Conservation (phyloP, 2,113 vertebrate genomes). For the Tetrao urogallus region DNA sequence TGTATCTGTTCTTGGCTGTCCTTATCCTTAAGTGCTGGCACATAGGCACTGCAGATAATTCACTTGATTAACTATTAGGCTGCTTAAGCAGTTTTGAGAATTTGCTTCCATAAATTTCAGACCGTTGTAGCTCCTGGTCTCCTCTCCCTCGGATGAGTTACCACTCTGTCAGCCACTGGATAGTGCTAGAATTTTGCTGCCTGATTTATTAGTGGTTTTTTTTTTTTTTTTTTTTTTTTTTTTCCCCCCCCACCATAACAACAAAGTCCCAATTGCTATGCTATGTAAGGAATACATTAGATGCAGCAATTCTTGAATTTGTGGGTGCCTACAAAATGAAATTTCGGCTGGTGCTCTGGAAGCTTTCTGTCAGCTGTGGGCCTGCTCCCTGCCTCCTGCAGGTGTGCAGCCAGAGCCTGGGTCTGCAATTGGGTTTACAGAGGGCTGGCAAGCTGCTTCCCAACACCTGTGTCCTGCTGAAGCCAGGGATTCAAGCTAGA, state of each 20-base stretch:
- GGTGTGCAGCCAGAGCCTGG: not conserved
- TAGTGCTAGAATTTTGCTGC: not conserved
- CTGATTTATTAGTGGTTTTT: not conserved
- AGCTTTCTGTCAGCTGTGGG: not conserved
- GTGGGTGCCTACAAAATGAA: not conserved
- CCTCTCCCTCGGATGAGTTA: constrained; percentile 2
- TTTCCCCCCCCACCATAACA: not conserved
- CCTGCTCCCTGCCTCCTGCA: not conserved
- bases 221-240: not conserved
- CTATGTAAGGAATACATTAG: not conserved
- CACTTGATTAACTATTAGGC: not conserved
- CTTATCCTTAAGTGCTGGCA: not conserved
- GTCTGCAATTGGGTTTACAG: not conserved
- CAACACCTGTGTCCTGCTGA: not conserved
- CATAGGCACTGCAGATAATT: not conserved
- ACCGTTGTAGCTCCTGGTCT: constrained; percentile 39
- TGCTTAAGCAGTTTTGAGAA: constrained; percentile 29
- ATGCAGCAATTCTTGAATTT: not conserved
- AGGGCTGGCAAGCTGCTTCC: not conserved
- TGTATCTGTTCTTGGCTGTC: not conserved
- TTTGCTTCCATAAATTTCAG: constrained; percentile 17
- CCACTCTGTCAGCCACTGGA: not conserved
- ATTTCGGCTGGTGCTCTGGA: not conserved
- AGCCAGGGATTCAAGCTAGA: not conserved
- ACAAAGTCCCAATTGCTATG: not conserved